These are phyloP conservation scores for Harpalus rufipes DNA, from an alignment of 2,888 invertebrate genomes.

Conservation along the genomic window DNA sequence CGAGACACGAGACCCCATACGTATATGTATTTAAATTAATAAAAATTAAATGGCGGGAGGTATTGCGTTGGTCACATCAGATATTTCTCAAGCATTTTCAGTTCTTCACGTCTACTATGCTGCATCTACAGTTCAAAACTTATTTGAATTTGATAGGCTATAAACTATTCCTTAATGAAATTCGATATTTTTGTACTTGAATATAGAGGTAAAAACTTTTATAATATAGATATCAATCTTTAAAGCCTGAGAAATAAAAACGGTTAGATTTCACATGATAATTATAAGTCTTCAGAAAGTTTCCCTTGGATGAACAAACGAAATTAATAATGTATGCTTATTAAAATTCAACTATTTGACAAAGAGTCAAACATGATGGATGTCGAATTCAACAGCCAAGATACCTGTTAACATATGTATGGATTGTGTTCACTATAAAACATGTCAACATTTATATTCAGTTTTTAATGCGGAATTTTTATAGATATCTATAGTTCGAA, in stretches of 20 bases:
- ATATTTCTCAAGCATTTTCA: too few species aligned
- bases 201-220: conserved; percentile 28
- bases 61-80: too few species aligned
- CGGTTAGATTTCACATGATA: conserved; percentile 52
- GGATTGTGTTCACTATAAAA: conserved; percentile 66
- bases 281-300: conserved; percentile 48
- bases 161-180: neutral
- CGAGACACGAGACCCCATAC: too few species aligned
- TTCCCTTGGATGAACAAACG: conserved; percentile 31
- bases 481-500: too few species aligned
- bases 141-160: too few species aligned
- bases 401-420: conserved; percentile 68
- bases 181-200: conserved; percentile 19
- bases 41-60: too few species aligned
- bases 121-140: too few species aligned
- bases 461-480: conserved; percentile 62
- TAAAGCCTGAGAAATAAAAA: conserved; percentile 34
- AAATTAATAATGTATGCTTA: conserved; percentile 66
- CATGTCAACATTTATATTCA: conserved; percentile 66
- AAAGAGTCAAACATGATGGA: conserved; percentile 58
- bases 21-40: too few species aligned
- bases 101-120: too few species aligned
- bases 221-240: conserved; percentile 64
- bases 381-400: conserved; percentile 53
- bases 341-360: conserved; percentile 64